Evolutionary conservation across 2,797 vertebrate species (phyloP).

Genomic region (Spheniscus humboldti): DNA sequence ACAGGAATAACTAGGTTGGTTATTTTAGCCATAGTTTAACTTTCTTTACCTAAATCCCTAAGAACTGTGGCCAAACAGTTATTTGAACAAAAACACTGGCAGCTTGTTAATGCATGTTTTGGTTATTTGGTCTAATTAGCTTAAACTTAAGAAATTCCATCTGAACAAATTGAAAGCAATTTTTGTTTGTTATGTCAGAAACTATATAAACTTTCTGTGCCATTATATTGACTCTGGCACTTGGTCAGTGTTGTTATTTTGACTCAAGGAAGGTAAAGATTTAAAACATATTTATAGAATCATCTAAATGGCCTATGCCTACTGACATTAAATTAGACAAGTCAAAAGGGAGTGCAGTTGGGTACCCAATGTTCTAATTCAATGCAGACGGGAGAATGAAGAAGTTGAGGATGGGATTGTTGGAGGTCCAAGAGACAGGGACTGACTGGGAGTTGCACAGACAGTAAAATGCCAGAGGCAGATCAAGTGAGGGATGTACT

Average conservation of each 20-base stretch:
- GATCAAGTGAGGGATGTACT: not conserved
- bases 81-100: constrained; percentile 27
- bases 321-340: not conserved
- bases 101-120: constrained; percentile 33
- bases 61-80: constrained; percentile 11
- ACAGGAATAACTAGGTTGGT: constrained; percentile 1
- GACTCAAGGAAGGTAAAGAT: not conserved
- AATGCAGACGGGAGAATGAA: not conserved
- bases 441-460: not conserved
- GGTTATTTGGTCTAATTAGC: constrained; percentile 54
- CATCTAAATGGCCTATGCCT: not conserved
- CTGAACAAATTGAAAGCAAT: constrained; percentile 37
- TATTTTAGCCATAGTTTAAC: constrained; percentile 28
- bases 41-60: constrained; percentile 43
- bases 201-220: not conserved
- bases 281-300: constrained; percentile 23
- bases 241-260: not conserved
- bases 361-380: not conserved
- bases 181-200: constrained; percentile 17
- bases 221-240: constrained; percentile 2
- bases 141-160: constrained; percentile 39
- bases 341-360: not conserved
- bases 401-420: not conserved
- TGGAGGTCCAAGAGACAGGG: not conserved
- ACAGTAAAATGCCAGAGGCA: not conserved